A percentile compares a stretch with the other conserved stretches of the same genome.
phyloP scores from a whole-genome alignment of 2,888 invertebrate species.

The Lasioglossum malachurum region DNA sequence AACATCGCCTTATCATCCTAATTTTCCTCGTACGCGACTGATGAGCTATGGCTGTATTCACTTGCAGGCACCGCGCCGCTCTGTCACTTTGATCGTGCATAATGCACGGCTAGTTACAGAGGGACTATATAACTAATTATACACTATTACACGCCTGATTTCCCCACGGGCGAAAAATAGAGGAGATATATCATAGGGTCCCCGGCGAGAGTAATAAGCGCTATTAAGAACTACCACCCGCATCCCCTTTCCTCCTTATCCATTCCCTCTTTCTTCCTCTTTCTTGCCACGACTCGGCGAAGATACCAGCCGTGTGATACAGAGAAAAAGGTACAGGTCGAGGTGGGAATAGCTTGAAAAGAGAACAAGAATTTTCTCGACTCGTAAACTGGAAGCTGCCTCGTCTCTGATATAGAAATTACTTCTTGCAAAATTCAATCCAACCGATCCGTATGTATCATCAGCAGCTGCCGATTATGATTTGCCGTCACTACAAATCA shows the following conservation, averaged over 20 bases:
- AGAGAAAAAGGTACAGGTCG: slow-evolving; percentile 11
- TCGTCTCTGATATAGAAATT: slow-evolving; percentile 72
- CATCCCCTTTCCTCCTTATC: slow-evolving; percentile 59
- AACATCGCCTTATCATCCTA: slow-evolving; percentile 65
- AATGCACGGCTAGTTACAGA: slow-evolving; percentile 82
- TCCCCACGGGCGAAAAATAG: slow-evolving; percentile 84
- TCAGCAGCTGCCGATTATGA: background rate
- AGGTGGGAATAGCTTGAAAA: slow-evolving; percentile 30
- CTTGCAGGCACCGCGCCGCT: slow-evolving; percentile 73
- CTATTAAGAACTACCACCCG: slow-evolving; percentile 81
- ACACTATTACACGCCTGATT: slow-evolving; percentile 83
- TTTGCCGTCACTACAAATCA: background rate
- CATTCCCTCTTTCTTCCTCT: slow-evolving; percentile 48
- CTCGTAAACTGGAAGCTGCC: slow-evolving; percentile 46
- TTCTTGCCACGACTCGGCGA: slow-evolving; percentile 25
- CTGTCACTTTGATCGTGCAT: slow-evolving; percentile 83
- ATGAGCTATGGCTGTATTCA: slow-evolving; percentile 73
- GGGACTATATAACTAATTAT: slow-evolving; percentile 83
- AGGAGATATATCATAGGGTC: slow-evolving; percentile 82
- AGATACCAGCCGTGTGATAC: slow-evolving; percentile 46
- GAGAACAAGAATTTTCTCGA: slow-evolving; percentile 36
- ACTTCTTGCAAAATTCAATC: slow-evolving; percentile 78
- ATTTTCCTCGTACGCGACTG: slow-evolving; percentile 68
- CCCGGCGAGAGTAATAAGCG: slow-evolving; percentile 83
- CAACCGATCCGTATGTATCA: slow-evolving; percentile 82